Evolutionary conservation across 2,797 vertebrate genomes (phyloP).

Genomic region (Gymnothorax javanicus): DNA sequence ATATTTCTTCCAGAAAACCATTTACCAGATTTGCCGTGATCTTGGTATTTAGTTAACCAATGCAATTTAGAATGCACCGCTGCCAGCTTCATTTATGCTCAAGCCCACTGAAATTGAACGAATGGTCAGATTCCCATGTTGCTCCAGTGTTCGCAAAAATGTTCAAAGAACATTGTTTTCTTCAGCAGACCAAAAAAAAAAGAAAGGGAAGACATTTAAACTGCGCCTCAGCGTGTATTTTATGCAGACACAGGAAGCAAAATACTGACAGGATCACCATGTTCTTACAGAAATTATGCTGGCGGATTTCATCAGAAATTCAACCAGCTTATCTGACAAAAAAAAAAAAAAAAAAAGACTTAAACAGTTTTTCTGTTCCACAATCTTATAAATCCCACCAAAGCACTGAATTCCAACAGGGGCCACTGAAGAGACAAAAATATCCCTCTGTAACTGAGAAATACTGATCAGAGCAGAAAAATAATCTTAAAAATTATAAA

Average conservation of each 20-base stretch:
- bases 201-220: not conserved
- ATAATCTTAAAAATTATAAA: conserved; percentile 69
- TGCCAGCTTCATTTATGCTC: not conserved
- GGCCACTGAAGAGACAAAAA: conserved; percentile 36
- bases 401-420: not conserved
- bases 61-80: not conserved
- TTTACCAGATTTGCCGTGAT: no score
- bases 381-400: not conserved
- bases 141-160: not conserved
- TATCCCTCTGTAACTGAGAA: conserved; percentile 55
- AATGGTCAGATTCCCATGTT: not conserved
- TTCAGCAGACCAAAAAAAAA: not conserved
- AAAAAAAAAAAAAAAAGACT: not conserved
- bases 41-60: not conserved
- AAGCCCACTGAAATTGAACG: not conserved
- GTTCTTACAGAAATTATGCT: not conserved
- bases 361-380: not conserved
- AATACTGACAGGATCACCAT: not conserved
- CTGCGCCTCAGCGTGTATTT: not conserved
- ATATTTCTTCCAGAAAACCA: no score
- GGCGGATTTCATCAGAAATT: not conserved
- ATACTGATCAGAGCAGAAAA: conserved; percentile 61
- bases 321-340: not conserved
- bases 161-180: not conserved
- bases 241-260: not conserved